phyloP scores from a whole-genome alignment of 2,113 vertebrate species.

The Vicugna pacos region DNA sequence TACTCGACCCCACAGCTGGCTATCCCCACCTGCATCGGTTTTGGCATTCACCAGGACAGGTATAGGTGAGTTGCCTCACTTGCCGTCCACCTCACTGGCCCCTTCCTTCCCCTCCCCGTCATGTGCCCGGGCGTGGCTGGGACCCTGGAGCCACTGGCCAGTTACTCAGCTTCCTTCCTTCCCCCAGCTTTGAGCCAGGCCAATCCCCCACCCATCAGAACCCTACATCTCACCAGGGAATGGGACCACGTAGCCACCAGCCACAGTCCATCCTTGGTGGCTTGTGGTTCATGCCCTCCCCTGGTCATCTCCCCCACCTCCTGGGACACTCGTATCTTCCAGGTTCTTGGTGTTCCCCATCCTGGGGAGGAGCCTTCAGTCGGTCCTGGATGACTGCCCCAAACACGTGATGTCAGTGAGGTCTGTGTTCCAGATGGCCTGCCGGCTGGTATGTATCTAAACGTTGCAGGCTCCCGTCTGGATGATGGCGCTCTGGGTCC shows the following conservation, averaged over 20 bases:
- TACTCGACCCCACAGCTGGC: slow-evolving; percentile 89
- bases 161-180: background rate
- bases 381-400: slow-evolving; percentile 84
- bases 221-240: background rate
- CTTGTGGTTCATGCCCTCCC: rapidly evolving
- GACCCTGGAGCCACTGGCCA: background rate
- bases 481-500: background rate
- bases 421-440: slow-evolving; percentile 90
- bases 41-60: slow-evolving; percentile 91
- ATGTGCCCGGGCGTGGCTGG: rapidly evolving
- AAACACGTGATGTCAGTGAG: slow-evolving; percentile 84
- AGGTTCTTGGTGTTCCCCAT: slow-evolving; percentile 95
- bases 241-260: background rate
- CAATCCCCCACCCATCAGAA: background rate
- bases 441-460: slow-evolving; percentile 89
- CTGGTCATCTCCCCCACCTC: background rate
- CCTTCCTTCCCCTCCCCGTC: background rate
- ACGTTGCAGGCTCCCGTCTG: background rate
- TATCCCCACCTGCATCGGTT: slow-evolving; percentile 92
- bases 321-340: slow-evolving; percentile 51
- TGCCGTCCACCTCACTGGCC: rapidly evolving
- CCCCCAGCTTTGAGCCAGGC: background rate
- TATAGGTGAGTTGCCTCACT: slow-evolving; percentile 90
- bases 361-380: slow-evolving; percentile 92
- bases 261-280: background rate